These are phyloP conservation scores for Buphagus erythrorhynchus DNA, from an alignment of 2,797 vertebrate genomes.

Conservation along the genomic window DNA sequence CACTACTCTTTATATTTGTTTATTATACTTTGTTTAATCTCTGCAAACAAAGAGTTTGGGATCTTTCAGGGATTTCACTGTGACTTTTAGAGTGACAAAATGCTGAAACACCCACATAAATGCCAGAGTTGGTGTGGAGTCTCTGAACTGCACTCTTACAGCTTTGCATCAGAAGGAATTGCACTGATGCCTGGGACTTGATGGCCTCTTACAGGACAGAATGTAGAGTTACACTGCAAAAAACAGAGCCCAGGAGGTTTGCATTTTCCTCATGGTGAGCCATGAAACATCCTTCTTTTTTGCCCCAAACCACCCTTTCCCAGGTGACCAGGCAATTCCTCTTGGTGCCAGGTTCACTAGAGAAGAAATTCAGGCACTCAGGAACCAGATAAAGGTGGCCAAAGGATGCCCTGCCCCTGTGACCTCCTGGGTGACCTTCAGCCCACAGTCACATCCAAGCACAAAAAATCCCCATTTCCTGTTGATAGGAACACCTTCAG, in stretches of 20 bases:
- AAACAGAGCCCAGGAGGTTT: background rate
- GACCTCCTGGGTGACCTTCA: background rate
- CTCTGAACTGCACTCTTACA: background rate
- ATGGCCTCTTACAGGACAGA: background rate
- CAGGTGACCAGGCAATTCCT: background rate
- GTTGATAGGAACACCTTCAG: background rate
- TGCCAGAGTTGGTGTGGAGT: background rate
- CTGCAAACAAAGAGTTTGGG: background rate
- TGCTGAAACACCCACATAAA: background rate
- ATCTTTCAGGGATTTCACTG: background rate
- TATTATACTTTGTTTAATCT: background rate
- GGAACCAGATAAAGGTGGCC: rapidly evolving
- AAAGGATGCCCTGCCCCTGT: background rate
- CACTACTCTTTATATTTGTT: background rate
- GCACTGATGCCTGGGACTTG: background rate
- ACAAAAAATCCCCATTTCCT: background rate
- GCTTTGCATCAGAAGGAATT: background rate
- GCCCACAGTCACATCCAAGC: background rate
- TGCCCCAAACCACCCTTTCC: background rate
- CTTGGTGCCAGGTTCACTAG: background rate
- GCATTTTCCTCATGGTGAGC: background rate
- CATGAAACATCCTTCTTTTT: background rate
- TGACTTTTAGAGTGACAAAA: background rate
- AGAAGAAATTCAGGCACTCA: background rate
- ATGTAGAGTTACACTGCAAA: rapidly evolving